A percentile compares a stretch with the other conserved stretches of the same genome.
Conservation (phyloP, 2,888 invertebrate species). For the Eilema depressum region DNA sequence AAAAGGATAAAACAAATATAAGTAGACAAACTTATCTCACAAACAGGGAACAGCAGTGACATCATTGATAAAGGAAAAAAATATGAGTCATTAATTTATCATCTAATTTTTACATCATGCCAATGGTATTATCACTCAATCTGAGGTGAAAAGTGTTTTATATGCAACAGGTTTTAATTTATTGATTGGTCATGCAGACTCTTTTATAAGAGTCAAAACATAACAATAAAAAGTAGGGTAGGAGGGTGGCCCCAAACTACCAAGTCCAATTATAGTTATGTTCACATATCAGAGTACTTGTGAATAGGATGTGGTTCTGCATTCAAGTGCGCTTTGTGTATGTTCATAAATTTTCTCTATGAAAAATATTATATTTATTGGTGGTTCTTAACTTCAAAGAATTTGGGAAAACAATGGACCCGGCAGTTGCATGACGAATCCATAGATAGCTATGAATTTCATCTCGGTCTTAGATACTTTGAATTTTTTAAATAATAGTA, state of each 20-base stretch:
- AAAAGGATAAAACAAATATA: background rate
- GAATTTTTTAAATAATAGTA: too few relatives aligned
- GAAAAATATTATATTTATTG: background rate
- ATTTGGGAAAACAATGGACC: too few relatives aligned
- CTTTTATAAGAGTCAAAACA: too few relatives aligned
- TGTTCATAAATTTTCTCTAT: background rate
- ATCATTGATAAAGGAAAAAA: conserved; percentile 4
- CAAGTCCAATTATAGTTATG: background rate
- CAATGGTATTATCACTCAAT: background rate
- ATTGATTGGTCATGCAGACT: background rate
- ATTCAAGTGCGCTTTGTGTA: background rate
- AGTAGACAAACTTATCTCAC: background rate
- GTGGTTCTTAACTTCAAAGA: background rate
- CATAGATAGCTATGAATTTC: too few relatives aligned
- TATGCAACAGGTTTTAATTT: background rate
- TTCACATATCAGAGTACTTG: background rate
- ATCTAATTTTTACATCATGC: conserved; percentile 1
- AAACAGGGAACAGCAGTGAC: conserved; percentile 1
- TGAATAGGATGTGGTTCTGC: background rate
- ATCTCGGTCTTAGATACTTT: too few relatives aligned
- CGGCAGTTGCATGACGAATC: too few relatives aligned
- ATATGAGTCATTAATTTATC: background rate
- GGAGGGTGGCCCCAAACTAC: too few relatives aligned
- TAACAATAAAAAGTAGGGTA: too few relatives aligned
- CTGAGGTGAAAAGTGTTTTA: background rate